phyloP scores from a whole-genome alignment of 2,797 vertebrate genomes.

The Silurus aristotelis region DNA sequence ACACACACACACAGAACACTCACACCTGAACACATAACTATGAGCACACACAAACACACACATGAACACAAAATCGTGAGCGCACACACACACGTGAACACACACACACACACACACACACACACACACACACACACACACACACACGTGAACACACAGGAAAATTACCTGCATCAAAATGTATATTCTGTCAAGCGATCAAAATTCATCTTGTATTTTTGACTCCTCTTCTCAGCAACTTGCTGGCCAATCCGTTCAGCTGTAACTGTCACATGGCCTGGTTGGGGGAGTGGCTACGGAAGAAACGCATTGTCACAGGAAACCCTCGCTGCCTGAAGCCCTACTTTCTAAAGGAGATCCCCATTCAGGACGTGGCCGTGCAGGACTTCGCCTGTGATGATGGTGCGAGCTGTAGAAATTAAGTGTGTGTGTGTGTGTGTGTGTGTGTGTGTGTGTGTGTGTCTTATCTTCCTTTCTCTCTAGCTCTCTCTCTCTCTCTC shows the following conservation, averaged over 20 bases:
- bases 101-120: not conserved
- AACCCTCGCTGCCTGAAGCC: constrained; percentile 98
- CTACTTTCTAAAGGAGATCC: constrained; percentile 97
- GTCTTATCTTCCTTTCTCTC: no score
- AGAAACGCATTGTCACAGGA: constrained; percentile 94
- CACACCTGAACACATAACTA: not conserved
- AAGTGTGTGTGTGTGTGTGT: not conserved
- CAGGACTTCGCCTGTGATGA: constrained; percentile 98
- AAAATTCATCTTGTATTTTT: not conserved
- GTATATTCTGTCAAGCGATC: no score
- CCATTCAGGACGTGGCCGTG: constrained; percentile 95
- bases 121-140: not conserved
- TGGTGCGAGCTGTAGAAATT: constrained; percentile 70
- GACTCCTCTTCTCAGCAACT: constrained; percentile 77
- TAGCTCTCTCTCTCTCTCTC: no score
- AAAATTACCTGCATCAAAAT: not conserved
- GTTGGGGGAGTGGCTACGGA: constrained; percentile 95
- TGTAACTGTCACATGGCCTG: constrained; percentile 97
- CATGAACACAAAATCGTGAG: no score
- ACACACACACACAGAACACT: no score
- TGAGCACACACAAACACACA: no score
- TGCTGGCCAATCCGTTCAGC: constrained; percentile 96
- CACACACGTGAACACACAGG: not conserved
- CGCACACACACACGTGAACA: constrained; percentile 35
- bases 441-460: constrained; percentile 5